These are phyloP conservation scores for Bufotes viridis DNA, from an alignment of 2,797 vertebrate species.

Conservation along the genomic window DNA sequence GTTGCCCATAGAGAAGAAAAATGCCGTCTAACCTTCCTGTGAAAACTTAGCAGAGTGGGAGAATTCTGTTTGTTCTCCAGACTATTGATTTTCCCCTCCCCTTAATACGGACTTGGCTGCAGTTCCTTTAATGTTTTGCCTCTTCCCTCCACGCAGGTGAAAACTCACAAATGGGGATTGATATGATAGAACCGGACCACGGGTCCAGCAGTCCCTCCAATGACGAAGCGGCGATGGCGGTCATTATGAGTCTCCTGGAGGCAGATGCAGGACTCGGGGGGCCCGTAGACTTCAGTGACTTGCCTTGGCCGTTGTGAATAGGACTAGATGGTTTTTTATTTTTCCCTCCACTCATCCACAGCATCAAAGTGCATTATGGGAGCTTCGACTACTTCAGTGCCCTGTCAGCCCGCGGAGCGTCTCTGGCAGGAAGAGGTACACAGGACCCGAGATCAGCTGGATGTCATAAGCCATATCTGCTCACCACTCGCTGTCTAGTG, in stretches of 20 bases:
- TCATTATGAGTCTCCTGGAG: slow-evolving; percentile 98
- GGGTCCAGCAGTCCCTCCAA: slow-evolving; percentile 97
- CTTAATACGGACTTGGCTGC: too few relatives aligned
- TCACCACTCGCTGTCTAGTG: not conserved
- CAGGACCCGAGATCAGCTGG: not conserved
- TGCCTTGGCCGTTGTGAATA: slow-evolving; percentile 96
- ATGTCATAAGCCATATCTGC: slow-evolving; percentile 34
- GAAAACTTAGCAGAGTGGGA: too few relatives aligned
- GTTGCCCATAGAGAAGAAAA: too few relatives aligned
- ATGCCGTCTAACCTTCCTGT: too few relatives aligned
- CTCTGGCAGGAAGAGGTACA: not conserved
- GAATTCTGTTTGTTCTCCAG: too few relatives aligned
- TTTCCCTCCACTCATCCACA: slow-evolving; percentile 61
- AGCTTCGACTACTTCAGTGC: slow-evolving; percentile 69
- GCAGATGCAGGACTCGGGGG: slow-evolving; percentile 96
- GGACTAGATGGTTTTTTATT: slow-evolving; percentile 42
- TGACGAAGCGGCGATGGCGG: slow-evolving; percentile 97
- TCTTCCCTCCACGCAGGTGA: slow-evolving; percentile 77
- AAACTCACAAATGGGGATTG: slow-evolving; percentile 92
- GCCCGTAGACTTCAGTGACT: slow-evolving; percentile 97
- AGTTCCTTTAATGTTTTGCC: too few relatives aligned
- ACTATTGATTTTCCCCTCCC: too few relatives aligned
- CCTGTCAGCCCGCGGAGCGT: not conserved
- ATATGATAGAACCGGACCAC: slow-evolving; percentile 92
- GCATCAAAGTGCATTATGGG: slow-evolving; percentile 78